Evolutionary conservation across 2,888 invertebrate genomes (phyloP), one percentile per base, ranked within the genome.

Genomic region (Melanostoma scalare): DNA sequence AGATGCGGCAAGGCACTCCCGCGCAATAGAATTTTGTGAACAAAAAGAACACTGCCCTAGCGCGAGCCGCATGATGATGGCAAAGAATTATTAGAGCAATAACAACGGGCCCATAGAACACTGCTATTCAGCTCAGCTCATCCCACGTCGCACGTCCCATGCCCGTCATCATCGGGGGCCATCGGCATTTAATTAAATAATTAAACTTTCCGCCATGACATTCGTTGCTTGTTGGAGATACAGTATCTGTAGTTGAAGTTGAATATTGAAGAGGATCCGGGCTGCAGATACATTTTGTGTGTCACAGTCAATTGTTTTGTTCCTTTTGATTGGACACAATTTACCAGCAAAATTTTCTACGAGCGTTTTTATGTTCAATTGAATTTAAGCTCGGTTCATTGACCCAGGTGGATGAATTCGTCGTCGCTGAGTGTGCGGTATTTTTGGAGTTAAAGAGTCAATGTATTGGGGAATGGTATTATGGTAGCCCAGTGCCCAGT

Each of bases 301-400:
- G 75, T 79, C 84, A 79, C 84, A 79, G 74, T 84, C 84, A 84
- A 84, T 84, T 84, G 79, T 84, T 84, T 84, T 84, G 84, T 84
- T 84, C 84, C 74, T 79, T 75, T 56, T 84, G 79, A 84, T 84
- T 84, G 84, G 79, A 84, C 79, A 84, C 71, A 84, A 84, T 79
- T 84, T 84, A 84, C 42, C 74, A 75, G 69, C 68, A 67, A 81
- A 67, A 71, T 71, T 79, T 63, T 71, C 71, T 58, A 69, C 65
- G 74, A 72, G 78, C 60, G 38, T 3, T 50, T 38, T 46, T 63
- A 38, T 50, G 30, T 63, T 50, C 61, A 63, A 50, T 73, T 73
- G 65, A 67, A 67, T 78, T 74, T 58, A 69, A 69, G 78, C 71
- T 48, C 55, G 79, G 84, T 79, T 84, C 79, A 69, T 58, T 79